A percentile compares a stretch with the other conserved stretches of the same genome.
Conservation (phyloP, 2,888 invertebrate species). For the Linnaemya tessellans region DNA sequence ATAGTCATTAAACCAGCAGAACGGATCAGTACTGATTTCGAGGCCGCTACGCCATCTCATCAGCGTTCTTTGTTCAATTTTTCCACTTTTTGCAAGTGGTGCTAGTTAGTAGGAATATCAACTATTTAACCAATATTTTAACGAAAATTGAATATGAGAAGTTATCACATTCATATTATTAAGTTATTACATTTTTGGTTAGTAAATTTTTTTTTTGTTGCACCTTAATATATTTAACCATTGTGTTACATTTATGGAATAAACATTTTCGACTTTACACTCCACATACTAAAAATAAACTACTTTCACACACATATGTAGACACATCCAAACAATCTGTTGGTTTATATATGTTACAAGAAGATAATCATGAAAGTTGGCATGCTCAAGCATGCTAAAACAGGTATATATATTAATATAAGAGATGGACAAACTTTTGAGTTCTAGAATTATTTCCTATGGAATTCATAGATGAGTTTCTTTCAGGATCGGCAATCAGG, state of each 20-base stretch:
- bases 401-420: slow-evolving; percentile 24
- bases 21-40: too few species aligned
- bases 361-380: slow-evolving; percentile 17
- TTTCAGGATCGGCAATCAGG: background rate
- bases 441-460: background rate
- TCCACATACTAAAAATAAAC: slow-evolving; percentile 23
- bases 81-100: too few species aligned
- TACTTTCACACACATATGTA: background rate
- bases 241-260: slow-evolving; percentile 5
- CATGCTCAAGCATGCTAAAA: slow-evolving; percentile 39
- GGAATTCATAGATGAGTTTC: background rate
- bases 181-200: background rate
- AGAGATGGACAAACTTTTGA: background rate
- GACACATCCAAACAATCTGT: background rate
- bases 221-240: background rate
- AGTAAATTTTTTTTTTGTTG: background rate
- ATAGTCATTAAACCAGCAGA: too few species aligned
- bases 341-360: background rate
- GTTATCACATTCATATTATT: too few species aligned
- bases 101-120: too few species aligned
- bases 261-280: slow-evolving; percentile 56
- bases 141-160: too few species aligned
- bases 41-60: too few species aligned
- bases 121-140: too few species aligned
- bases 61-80: too few species aligned